A percentile compares a stretch with the other conserved stretches of the same genome.
Evolutionary conservation across 2,888 invertebrate genomes (phyloP).

Genomic region (Stenodema calcarata): DNA sequence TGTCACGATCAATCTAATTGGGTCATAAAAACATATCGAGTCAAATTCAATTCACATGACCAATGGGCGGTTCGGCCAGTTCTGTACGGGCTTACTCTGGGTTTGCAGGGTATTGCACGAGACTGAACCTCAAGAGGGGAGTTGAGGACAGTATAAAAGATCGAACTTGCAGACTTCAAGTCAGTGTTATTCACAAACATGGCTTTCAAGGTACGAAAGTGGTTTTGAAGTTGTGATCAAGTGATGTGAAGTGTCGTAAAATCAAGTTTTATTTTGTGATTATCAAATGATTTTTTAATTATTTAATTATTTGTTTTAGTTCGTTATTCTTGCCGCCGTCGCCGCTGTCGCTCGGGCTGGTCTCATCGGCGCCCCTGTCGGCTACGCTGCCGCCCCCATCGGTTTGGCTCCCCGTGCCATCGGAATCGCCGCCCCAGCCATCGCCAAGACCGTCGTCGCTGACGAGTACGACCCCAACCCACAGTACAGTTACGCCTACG

Average conservation of each 20-base stretch:
- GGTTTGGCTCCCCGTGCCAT: conserved; percentile 21
- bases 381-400: conserved; percentile 28
- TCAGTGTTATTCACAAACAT: not conserved
- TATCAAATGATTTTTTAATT: not conserved
- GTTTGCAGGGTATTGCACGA: not conserved
- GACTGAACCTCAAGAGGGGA: not conserved
- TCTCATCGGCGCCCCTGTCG: not conserved
- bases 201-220: not conserved
- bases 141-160: not conserved
- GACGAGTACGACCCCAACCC: conserved; percentile 35
- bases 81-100: not conserved
- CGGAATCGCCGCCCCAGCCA: conserved; percentile 34
- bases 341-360: conserved; percentile 4
- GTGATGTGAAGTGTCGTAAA: not conserved
- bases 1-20: too few species aligned
- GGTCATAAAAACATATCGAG: too few species aligned
- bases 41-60: too few species aligned
- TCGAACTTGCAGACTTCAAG: not conserved
- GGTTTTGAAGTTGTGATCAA: not conserved
- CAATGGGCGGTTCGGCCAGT: not conserved
- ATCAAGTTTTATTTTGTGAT: too few species aligned
- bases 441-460: conserved; percentile 34
- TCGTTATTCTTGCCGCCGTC: conserved; percentile 16
- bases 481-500: conserved; percentile 32
- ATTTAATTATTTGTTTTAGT: not conserved